Conservation (phyloP, 2,113 vertebrate genomes). For the Abramis brama region DNA sequence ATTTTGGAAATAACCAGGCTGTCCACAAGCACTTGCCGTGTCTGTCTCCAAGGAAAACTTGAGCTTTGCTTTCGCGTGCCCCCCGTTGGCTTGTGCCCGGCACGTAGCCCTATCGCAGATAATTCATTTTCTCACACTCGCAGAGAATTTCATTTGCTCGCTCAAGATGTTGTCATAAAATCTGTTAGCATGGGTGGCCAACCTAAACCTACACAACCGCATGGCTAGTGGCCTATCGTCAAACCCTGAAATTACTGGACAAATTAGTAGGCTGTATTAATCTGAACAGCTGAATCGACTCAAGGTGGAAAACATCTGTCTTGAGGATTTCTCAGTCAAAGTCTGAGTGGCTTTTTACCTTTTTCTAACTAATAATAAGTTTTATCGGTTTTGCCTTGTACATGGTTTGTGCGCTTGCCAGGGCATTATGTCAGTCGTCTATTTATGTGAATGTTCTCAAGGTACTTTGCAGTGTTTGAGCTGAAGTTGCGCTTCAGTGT, state of each 20-base stretch:
- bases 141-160: background rate
- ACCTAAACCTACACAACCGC: conserved; percentile 29
- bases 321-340: conserved; percentile 2
- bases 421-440: conserved; percentile 13
- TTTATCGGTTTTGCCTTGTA: background rate
- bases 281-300: conserved; percentile 52
- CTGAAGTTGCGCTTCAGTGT: background rate
- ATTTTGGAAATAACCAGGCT: conserved; percentile 75
- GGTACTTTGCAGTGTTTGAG: conserved; percentile 22
- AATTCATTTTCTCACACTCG: background rate
- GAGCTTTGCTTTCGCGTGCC: conserved; percentile 24
- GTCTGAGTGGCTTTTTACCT: conserved; percentile 3
- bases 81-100: conserved; percentile 13
- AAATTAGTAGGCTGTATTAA: conserved; percentile 70
- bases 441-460: conserved; percentile 11
- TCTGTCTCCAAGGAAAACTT: conserved; percentile 55
- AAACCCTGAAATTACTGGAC: conserved; percentile 52
- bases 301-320: conserved; percentile 40
- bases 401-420: background rate
- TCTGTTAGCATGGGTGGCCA: conserved; percentile 61
- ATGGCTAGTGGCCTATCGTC: conserved; percentile 21
- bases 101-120: conserved; percentile 4
- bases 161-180: conserved; percentile 4
- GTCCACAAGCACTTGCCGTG: conserved; percentile 70
- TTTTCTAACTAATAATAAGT: background rate